Base-by-base conservation (phyloP, 1,140 invertebrate species). In the Ladona fulva region DNA sequence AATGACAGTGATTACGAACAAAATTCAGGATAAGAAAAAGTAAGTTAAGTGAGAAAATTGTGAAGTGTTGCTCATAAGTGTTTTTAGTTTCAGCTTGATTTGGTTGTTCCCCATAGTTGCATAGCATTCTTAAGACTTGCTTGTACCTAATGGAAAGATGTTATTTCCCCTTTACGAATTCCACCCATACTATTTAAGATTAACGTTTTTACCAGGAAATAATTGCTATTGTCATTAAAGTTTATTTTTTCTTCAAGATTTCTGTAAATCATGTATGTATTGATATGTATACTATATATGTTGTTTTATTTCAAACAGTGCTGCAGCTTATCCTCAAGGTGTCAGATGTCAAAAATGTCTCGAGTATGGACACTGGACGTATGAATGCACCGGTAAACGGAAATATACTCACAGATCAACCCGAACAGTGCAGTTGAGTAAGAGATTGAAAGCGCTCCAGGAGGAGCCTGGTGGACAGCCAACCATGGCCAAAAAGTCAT, bases 301-400 rank as follows among this genome's bases (percentile, higher is more conserved):
- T 12, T 5, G n/a, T 66, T 16, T 66, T 16, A 66, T 66, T 66
- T 22, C 52, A 66, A 66, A 6, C n/a, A 19, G n/a, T 22, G n/a
- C 5, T 66, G 52, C 52, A 5, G 52, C 52, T 3, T 66, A 66
- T 66, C 52, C 52, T 1, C 52, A 66, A 66, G 52, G 52, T 19
- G 52, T 66, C 24, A n/a, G 37, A 75, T 97, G 95, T 83, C 95
- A 97, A 83, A 97, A 97, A 86, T 97, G 95, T 84, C 85, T 96
- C 66, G 92, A 96, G 84, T 90, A 91, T 82, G 95, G 95, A 0
- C 95, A 97, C 83, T 97, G 94, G 94, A 96, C 93, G 77, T 97
- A 94, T 81, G 93, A 97, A 84, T 97, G 95, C 83, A 94, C 90
- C 80, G 93, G 92, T n/a, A 95, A 96, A 86, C 86, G 94, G 74